These are phyloP conservation scores for Ashinkailepas kermadecensis DNA, from an alignment of 2,888 invertebrate genomes.

Conservation along the genomic window DNA sequence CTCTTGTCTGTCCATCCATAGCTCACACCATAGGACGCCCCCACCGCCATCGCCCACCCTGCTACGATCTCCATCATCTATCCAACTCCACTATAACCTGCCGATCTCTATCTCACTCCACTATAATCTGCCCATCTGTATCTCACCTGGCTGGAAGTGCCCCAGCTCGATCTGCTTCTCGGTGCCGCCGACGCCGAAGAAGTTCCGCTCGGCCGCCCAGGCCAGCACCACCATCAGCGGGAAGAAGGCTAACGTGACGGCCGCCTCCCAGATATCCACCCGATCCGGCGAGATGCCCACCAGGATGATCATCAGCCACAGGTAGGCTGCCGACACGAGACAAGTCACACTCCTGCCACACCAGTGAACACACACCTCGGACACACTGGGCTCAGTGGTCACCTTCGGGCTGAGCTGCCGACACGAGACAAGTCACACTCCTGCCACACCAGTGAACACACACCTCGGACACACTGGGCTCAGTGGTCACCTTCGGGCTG, in stretches of 20 bases:
- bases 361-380: no score
- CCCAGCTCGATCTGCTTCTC: constrained; percentile 46
- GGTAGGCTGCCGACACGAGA: constrained; percentile 47
- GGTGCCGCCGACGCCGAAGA: constrained; percentile 42
- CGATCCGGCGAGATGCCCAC: constrained; percentile 41
- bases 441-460: no score
- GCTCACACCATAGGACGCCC: no score
- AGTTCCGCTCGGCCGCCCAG: constrained; percentile 48
- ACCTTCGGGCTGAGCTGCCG: constrained; percentile 46
- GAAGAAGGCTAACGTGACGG: constrained; percentile 51
- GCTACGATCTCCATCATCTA: no score
- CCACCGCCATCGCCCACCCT: no score
- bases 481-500: no score
- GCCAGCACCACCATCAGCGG: constrained; percentile 49
- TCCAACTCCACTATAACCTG: no score
- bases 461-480: no score
- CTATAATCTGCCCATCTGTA: constrained; percentile 18
- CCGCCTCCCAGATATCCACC: constrained; percentile 52
- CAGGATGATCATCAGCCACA: constrained; percentile 51
- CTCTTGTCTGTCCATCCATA: no score
- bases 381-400: no score
- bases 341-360: no score
- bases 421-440: background rate
- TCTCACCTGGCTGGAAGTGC: constrained; percentile 40
- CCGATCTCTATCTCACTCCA: no score